phyloP scores from a whole-genome alignment of 2,113 vertebrate species.

The Choloepus hoffmanni region DNA sequence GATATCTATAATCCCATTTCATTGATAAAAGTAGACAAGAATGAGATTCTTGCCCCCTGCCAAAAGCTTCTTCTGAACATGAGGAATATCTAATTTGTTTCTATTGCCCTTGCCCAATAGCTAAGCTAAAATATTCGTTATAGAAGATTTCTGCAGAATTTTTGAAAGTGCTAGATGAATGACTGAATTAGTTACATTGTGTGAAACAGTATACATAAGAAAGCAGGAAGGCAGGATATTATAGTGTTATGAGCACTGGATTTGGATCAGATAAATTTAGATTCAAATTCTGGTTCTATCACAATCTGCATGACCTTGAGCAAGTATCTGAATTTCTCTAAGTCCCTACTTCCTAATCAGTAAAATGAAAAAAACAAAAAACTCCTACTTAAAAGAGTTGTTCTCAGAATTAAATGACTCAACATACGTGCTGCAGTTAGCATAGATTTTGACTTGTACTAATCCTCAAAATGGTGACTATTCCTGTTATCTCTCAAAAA shows the following conservation, averaged over 20 bases:
- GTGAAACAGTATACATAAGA: background rate
- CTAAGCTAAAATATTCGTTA: slow-evolving; percentile 25
- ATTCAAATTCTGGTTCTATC: background rate
- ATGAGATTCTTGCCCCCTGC: background rate
- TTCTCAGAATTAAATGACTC: background rate
- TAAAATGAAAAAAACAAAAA: background rate
- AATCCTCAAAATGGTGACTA: background rate
- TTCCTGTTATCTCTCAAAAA: background rate
- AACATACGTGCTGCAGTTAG: background rate
- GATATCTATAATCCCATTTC: background rate
- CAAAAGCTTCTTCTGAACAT: background rate
- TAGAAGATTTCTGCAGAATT: background rate
- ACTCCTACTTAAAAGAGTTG: background rate
- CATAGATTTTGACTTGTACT: background rate
- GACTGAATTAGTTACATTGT: background rate
- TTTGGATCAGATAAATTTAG: background rate
- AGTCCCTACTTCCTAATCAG: slow-evolving; percentile 6
- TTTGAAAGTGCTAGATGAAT: background rate
- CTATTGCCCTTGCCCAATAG: background rate
- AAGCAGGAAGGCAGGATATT: background rate
- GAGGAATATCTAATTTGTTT: slow-evolving; percentile 8
- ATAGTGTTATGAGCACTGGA: background rate
- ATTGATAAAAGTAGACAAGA: background rate
- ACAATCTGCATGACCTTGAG: background rate
- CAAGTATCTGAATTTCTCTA: background rate